A percentile compares a stretch with the other conserved stretches of the same genome.
phyloP scores from a whole-genome alignment of 2,888 invertebrate genomes.

The Anthophora plumipes region DNA sequence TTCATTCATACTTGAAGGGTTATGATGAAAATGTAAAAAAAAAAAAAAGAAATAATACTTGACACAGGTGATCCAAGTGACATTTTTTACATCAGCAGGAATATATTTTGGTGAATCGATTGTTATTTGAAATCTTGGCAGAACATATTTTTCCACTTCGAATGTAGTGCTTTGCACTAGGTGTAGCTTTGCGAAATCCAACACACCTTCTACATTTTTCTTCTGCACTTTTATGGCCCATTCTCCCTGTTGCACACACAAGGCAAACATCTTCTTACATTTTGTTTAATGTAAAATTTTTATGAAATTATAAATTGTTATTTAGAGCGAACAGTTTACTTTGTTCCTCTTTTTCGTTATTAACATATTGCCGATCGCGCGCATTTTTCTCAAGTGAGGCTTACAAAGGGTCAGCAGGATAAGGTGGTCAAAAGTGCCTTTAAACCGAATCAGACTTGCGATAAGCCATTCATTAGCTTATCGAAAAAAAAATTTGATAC shows the following conservation, averaged over 20 bases:
- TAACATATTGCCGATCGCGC: no score
- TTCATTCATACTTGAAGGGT: background rate
- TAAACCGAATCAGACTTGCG: no score
- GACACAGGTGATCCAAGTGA: constrained; percentile 86
- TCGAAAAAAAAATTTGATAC: no score
- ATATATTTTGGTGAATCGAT: constrained; percentile 86
- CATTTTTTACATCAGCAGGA: constrained; percentile 84
- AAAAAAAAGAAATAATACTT: constrained; percentile 81
- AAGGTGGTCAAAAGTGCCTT: no score
- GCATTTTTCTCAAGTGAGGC: no score
- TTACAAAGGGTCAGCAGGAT: no score
- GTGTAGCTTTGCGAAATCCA: constrained; percentile 79
- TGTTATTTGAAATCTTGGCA: constrained; percentile 87
- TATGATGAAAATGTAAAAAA: background rate
- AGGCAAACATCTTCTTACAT: background rate
- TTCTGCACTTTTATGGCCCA: constrained; percentile 85
- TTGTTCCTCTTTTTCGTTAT: background rate
- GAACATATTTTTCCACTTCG: constrained; percentile 86
- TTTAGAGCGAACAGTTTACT: background rate
- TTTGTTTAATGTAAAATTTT: background rate
- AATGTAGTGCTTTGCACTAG: constrained; percentile 84
- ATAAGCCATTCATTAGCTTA: no score
- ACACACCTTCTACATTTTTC: constrained; percentile 59
- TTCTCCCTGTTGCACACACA: constrained; percentile 83
- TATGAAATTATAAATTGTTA: background rate